Evolutionary conservation across 2,113 vertebrate species (phyloP).

Genomic region (Etheostoma cragini): DNA sequence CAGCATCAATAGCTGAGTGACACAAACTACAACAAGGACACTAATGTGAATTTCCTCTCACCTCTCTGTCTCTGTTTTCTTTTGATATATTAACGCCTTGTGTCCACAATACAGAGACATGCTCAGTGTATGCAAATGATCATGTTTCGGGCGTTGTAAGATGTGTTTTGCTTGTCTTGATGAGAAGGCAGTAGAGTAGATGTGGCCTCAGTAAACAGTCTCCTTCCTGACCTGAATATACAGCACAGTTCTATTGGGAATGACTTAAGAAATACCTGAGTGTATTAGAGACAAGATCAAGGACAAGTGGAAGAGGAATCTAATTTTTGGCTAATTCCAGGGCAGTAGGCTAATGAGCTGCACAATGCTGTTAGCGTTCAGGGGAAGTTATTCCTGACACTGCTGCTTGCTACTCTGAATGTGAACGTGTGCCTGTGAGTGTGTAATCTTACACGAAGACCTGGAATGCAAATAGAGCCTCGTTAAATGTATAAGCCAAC

Average conservation of each 20-base stretch:
- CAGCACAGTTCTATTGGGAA: constrained; percentile 46
- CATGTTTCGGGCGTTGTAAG: no score
- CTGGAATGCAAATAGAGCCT: constrained; percentile 47
- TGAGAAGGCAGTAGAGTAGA: no score
- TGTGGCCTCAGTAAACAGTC: constrained; percentile 13
- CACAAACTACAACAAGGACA: not conserved
- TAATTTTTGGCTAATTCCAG: constrained; percentile 74
- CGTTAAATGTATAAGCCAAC: constrained; percentile 4
- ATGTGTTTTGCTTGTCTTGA: no score
- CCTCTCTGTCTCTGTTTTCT: not conserved
- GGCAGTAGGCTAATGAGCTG: constrained; percentile 75
- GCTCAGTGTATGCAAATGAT: no score
- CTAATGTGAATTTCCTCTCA: not conserved
- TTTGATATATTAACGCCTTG: no score
- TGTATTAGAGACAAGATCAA: constrained; percentile 60
- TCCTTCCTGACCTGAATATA: not conserved
- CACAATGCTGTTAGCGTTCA: constrained; percentile 68
- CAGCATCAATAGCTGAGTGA: not conserved
- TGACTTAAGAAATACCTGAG: constrained; percentile 55
- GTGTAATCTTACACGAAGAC: constrained; percentile 52
- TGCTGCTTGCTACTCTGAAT: constrained; percentile 28
- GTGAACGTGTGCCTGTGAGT: constrained; percentile 11
- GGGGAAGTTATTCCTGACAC: constrained; percentile 72
- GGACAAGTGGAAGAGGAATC: constrained; percentile 73
- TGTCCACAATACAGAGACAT: no score